These are phyloP conservation scores for Bicyclus anynana DNA, from an alignment of 1,140 invertebrate genomes.

Conservation along the genomic window DNA sequence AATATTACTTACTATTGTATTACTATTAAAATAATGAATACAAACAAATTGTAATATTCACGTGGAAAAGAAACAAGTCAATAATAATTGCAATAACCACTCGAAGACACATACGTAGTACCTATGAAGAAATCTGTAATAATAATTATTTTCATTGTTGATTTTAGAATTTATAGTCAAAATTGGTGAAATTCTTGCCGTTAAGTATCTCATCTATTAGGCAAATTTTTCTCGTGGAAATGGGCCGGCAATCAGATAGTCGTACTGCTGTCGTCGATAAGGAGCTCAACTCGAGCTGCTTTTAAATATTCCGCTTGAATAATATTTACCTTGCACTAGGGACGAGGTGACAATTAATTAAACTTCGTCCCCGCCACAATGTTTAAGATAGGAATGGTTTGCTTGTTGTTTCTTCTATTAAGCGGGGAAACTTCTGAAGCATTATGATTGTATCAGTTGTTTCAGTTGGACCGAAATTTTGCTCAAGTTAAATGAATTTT, in stretches of 20 bases:
- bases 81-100: too few relatives aligned
- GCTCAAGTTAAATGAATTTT: background rate
- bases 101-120: too few relatives aligned
- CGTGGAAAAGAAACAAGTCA: too few relatives aligned
- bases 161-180: too few relatives aligned
- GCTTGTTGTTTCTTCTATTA: background rate
- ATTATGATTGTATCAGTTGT: background rate
- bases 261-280: conserved; percentile 32
- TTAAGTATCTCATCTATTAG: too few relatives aligned
- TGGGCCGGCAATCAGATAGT: conserved; percentile 32
- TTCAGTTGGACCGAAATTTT: background rate
- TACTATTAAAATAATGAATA: too few relatives aligned
- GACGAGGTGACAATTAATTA: conserved; percentile 18
- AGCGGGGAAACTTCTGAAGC: background rate
- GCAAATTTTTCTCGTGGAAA: conserved; percentile 6
- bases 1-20: too few relatives aligned
- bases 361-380: background rate
- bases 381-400: background rate
- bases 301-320: conserved; percentile 21
- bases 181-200: too few relatives aligned
- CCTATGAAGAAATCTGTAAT: too few relatives aligned
- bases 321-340: conserved; percentile 24
- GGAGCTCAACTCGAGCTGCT: conserved; percentile 23
- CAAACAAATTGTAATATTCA: too few relatives aligned
- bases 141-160: too few relatives aligned